A percentile compares a stretch with the other conserved stretches of the same genome.
Evolutionary conservation across 2,113 vertebrate species (phyloP).

Genomic region (Amphilophus citrinellus): DNA sequence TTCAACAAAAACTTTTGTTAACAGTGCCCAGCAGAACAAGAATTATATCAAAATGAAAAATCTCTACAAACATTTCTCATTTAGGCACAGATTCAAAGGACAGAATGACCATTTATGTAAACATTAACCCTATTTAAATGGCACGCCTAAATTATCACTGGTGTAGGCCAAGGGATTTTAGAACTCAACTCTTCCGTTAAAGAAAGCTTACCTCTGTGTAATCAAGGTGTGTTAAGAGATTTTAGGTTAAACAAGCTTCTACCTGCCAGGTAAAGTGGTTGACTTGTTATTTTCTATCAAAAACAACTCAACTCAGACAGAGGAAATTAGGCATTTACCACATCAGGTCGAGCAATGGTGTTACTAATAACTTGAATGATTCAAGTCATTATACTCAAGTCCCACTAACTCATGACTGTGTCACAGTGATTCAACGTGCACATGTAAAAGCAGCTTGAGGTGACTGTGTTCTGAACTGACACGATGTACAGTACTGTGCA

Average conservation of each 20-base stretch:
- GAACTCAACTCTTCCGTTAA: neutral
- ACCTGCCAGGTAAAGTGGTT: neutral
- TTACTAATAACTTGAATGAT: neutral
- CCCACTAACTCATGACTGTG: neutral
- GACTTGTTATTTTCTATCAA: neutral
- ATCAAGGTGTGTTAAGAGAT: conserved; percentile 3
- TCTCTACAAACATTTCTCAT: neutral
- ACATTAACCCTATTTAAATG: neutral
- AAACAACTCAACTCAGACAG: neutral
- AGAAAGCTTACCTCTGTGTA: neutral
- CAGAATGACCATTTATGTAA: neutral
- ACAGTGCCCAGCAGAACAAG: neutral
- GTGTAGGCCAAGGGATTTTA: neutral
- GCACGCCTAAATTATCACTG: neutral
- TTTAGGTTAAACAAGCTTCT: neutral
- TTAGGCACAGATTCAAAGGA: neutral
- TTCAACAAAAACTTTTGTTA: neutral
- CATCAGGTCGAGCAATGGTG: neutral
- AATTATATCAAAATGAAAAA: neutral
- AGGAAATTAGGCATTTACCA: neutral
- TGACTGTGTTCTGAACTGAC: neutral
- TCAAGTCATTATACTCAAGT: neutral
- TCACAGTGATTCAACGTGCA: neutral
- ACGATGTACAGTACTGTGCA: neutral
- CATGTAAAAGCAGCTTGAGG: neutral